These are phyloP conservation scores for Dunckerocampus dactyliophorus DNA, from an alignment of 2,113 vertebrate species.

Conservation along the genomic window DNA sequence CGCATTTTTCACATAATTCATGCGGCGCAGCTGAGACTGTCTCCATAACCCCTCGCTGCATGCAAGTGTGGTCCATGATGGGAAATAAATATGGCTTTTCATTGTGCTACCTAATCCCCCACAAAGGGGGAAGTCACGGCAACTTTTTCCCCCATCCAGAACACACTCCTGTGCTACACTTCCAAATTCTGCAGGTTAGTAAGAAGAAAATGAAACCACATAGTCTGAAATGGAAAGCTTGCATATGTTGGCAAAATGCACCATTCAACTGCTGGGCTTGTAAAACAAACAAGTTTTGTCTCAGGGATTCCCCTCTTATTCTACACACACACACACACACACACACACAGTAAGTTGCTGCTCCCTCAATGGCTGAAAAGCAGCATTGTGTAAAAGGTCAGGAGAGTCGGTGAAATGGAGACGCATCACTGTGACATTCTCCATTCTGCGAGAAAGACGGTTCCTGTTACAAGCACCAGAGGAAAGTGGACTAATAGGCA, in stretches of 20 bases:
- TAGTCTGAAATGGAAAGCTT: conserved; percentile 11
- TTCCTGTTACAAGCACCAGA: conserved; percentile 52
- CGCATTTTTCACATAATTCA: conserved; percentile 60
- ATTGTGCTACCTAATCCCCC: conserved; percentile 27
- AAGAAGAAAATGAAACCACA: conserved; percentile 33
- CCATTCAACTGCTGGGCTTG: conserved; percentile 41
- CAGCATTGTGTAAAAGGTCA: conserved; percentile 69
- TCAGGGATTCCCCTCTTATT: conserved; percentile 56
- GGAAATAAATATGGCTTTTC: conserved; percentile 56
- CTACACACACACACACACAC: conserved; percentile 18
- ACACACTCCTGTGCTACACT: conserved; percentile 31
- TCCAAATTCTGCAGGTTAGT: conserved; percentile 23
- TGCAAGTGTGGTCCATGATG: conserved; percentile 40
- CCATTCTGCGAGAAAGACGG: conserved; percentile 43
- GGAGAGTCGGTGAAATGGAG: conserved; percentile 47
- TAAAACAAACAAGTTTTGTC: conserved; percentile 48
- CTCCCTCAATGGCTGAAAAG: conserved; percentile 61
- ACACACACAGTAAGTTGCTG: conserved; percentile 25
- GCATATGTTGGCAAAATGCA: conserved; percentile 43
- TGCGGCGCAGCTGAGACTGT: conserved; percentile 49
- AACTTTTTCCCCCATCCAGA: conserved; percentile 13
- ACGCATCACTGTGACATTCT: conserved; percentile 55
- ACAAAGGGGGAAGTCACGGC: conserved; percentile 21
- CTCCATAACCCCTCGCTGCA: conserved; percentile 31
- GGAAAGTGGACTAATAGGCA: conserved; percentile 35